These are phyloP conservation scores for Isaurus tuberculatus DNA, from an alignment of 92 coral and sea anemone genomes.

Conservation along the genomic window DNA sequence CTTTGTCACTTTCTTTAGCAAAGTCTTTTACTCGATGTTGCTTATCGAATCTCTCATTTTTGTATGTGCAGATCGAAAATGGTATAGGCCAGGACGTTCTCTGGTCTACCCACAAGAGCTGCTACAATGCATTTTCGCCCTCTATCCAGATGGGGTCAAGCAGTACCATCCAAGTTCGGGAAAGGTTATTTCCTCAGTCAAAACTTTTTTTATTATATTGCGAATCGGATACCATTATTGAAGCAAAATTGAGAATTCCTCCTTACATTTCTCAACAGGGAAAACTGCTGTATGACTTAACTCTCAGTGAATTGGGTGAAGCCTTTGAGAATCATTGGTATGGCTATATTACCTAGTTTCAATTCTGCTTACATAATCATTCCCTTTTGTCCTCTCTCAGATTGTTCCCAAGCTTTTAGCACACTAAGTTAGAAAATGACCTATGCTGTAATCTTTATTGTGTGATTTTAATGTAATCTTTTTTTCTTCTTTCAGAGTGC, in stretches of 20 bases:
- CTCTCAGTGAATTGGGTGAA: background rate
- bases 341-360: background rate
- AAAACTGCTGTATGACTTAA: slow-evolving; percentile 2
- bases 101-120: slow-evolving; percentile 34
- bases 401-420: background rate
- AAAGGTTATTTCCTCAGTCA: slow-evolving; percentile 10
- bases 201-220: background rate
- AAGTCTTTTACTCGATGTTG: background rate
- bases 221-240: background rate
- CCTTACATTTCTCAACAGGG: background rate
- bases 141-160: slow-evolving; percentile 34
- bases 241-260: background rate
- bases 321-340: background rate
- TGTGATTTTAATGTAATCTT: no score
- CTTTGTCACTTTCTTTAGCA: background rate
- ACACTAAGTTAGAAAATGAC: background rate
- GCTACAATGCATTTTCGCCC: background rate
- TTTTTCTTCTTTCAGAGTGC: no score
- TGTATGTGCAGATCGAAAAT: slow-evolving; percentile 8
- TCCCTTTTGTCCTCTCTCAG: background rate
- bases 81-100: slow-evolving; percentile 2
- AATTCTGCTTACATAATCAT: no score
- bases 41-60: background rate
- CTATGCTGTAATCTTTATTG: background rate
- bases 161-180: background rate